Base-by-base conservation (phyloP, 2,888 invertebrate genomes). In the Ochropleura plecta region DNA sequence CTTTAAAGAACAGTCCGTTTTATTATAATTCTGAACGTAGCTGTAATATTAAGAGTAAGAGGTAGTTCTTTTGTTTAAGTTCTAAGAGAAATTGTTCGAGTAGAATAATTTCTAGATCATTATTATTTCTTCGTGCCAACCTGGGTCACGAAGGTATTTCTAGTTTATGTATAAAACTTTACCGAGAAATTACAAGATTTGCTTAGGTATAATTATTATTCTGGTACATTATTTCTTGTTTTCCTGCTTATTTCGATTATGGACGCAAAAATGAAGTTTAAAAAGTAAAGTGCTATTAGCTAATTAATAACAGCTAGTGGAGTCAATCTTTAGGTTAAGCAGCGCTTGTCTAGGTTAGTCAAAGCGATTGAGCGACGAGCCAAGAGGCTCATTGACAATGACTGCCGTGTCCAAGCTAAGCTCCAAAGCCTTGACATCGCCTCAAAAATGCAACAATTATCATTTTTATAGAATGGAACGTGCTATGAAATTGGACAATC, bases 11-110 rank as follows among this genome's bases (percentile, higher is more conserved):
- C n/a, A 51, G 40, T 16, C 1, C 16, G 51, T 57, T 42, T 40
- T 14, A 20, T 62, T 44, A 20, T 44, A 40, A 63, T 57, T 18
- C 10, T 51, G 55, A 70, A 51, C 18, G 8, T 40, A 46, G 40
- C n/a, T 63, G 49, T 75, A 1, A 16, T 46, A 7, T 14, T 69
- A 63, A 12, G 5, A 18, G 20, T 8, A 14, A 46, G 20, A 46
- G 57, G 6, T 76, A 44, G 40, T 20, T 14, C 12, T 76, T 68
- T 63, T 55, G 14, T 20, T 70, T 42, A 14, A 20, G 70, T 70
- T 57, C 40, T 20, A 5, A 53, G 20, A n/a, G 70, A 18, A 70
- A 40, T 20, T 53, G 8, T 51, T 20, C 9, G 3, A 60, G 40
- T 63, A 49, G 8, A 63, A 48, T 60, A n/a, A 48, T 30, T 64